phyloP scores from a whole-genome alignment of 2,888 invertebrate genomes.

The Imbricaverruca yamaguchii region DNA sequence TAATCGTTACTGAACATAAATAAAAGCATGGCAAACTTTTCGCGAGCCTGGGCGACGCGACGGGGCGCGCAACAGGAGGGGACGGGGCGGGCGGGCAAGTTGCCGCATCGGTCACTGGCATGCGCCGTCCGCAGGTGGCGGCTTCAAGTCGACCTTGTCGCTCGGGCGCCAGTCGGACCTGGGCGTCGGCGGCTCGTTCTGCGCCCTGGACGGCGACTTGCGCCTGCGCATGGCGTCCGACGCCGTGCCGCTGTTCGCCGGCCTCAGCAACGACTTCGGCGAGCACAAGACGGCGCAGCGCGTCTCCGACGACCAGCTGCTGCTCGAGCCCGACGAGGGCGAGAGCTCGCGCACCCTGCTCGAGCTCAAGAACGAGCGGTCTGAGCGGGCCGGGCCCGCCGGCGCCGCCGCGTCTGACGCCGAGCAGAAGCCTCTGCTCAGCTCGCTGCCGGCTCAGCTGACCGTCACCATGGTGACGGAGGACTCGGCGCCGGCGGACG shows the following conservation, averaged over 20 bases:
- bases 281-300: constrained; percentile 1
- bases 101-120: neutral
- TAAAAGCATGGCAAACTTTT: too few relatives aligned
- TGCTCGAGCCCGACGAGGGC: neutral
- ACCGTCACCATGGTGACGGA: constrained; percentile 13
- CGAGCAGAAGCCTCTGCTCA: neutral
- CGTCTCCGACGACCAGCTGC: neutral
- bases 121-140: neutral
- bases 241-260: constrained; percentile 15
- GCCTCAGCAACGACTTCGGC: constrained; percentile 15
- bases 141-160: neutral
- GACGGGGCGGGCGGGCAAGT: neutral
- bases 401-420: neutral
- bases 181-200: neutral
- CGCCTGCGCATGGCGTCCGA: neutral
- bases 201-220: neutral
- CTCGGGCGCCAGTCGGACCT: neutral
- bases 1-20: too few relatives aligned
- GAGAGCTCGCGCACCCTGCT: neutral
- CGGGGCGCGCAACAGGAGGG: neutral
- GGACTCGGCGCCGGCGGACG: neutral
- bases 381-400: neutral
- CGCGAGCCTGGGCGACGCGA: too few relatives aligned
- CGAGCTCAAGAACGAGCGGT: constrained; percentile 2
- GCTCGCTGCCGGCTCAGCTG: neutral